Base-by-base conservation (phyloP, 2,113 vertebrate species). In the Eira barbara region DNA sequence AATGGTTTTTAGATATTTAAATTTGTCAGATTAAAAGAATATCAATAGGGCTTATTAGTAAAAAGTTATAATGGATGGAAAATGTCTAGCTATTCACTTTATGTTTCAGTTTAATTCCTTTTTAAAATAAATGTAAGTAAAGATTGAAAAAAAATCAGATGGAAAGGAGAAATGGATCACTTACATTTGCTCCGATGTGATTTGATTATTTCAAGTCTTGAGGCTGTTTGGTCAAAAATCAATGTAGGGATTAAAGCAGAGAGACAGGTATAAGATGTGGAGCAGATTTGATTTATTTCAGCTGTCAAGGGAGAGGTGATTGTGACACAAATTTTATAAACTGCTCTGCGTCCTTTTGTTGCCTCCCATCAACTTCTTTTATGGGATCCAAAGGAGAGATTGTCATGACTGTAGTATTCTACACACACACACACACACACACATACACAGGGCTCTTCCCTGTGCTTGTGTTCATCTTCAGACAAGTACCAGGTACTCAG, bases 201-300 rank as follows among this genome's bases (percentile, higher is more conserved):
- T 95, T 98, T 96, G 91, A 95, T 96, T 93, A 86, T 96, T 96
- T 95, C 78, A 93, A 79, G 59, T 87, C 95, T 67, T 88, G 71
- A 85, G 84, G 84, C 80, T 94, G 65, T 97, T 83, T 74, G 95
- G 63, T 81, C n/a, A 97, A 96, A 97, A 96, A 98, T 97, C 98
- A 88, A 95, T 92, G 61, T 55, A 88, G 65, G 87, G 93, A 96
- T 91, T 95, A 96, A 97, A 94, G 92, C 76, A 42, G 92, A 94
- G 84, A 94, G 85, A 92, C 95, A 91, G 88, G 45, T 79, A 36
- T 76, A 84, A 94, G 91, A 93, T 67, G n/a, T 91, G 81, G 55
- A 71, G 78, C 47, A 15, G 76, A 96, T 85, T 96, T 88, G 94
- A 95, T 93, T 97, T 96, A 95, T 96, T 96, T 91, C 47, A 78